phyloP scores from a whole-genome alignment of 2,797 vertebrate genomes.

The Girardinus metallicus region DNA sequence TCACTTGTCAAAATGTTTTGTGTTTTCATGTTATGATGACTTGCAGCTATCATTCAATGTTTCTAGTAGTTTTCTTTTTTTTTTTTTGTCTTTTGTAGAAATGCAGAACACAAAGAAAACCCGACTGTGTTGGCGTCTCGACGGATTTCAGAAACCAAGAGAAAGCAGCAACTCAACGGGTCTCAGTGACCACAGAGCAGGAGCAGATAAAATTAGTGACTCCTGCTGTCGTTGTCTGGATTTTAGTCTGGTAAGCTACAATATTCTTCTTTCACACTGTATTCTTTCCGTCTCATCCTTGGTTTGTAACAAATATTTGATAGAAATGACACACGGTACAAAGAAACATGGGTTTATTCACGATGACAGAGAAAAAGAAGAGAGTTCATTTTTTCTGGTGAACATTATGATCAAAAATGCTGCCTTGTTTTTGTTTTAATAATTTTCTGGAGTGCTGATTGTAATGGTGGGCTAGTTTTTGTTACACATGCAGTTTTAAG shows the following conservation, averaged over 20 bases:
- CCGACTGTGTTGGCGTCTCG: background rate
- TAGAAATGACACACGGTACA: background rate
- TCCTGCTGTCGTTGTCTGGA: background rate
- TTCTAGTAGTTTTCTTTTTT: too few species aligned
- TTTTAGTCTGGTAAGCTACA: slow-evolving; percentile 15
- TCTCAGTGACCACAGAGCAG: slow-evolving; percentile 83
- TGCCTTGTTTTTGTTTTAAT: slow-evolving; percentile 9
- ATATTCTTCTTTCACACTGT: background rate
- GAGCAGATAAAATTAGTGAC: slow-evolving; percentile 72
- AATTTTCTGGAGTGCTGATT: slow-evolving; percentile 15
- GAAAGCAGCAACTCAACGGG: slow-evolving; percentile 80
- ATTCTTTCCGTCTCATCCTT: background rate
- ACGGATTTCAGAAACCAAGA: slow-evolving; percentile 23
- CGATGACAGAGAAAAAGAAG: background rate
- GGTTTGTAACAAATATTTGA: background rate
- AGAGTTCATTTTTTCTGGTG: background rate
- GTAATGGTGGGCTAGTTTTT: slow-evolving; percentile 1
- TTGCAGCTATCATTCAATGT: background rate
- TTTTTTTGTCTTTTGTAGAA: background rate
- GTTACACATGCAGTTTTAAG: slow-evolving; percentile 25
- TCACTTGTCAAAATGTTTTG: background rate
- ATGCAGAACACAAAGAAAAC: background rate
- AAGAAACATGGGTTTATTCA: background rate
- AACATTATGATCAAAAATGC: background rate
- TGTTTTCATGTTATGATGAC: background rate